phyloP scores from a whole-genome alignment of 2,797 vertebrate genomes.

The Siniperca obscura region DNA sequence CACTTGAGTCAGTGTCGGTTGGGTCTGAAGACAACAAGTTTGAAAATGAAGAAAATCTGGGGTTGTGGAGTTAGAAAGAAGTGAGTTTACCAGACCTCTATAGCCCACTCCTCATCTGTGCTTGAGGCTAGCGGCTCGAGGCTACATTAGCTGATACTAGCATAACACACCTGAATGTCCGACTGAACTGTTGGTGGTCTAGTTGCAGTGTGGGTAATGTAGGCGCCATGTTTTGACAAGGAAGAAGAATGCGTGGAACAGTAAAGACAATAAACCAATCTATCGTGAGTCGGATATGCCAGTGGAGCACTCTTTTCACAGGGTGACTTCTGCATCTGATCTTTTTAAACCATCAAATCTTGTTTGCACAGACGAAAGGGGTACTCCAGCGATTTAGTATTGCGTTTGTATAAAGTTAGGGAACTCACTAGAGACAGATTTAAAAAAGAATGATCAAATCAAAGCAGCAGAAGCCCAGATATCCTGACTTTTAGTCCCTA shows the following conservation, averaged over 20 bases:
- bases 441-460: background rate
- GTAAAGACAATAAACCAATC: background rate
- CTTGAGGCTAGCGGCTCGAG: background rate
- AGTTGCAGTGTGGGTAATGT: constrained; percentile 6
- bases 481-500: background rate
- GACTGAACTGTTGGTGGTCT: background rate
- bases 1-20: background rate
- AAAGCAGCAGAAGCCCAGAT: background rate
- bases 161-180: background rate
- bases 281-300: background rate
- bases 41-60: background rate
- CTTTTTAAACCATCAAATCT: background rate
- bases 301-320: background rate
- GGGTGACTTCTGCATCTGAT: background rate
- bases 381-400: background rate
- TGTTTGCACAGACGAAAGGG: background rate
- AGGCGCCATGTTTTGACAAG: background rate
- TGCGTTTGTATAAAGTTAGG: background rate
- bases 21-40: background rate
- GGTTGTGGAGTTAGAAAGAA: background rate
- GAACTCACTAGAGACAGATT: background rate
- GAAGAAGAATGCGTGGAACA: background rate
- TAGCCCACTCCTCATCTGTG: background rate
- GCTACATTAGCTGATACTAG: background rate
- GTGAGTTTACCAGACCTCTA: background rate